Evolutionary conservation across 2,797 vertebrate genomes (phyloP), one percentile per base, ranked within the genome.

Genomic region (Acomys russatus): DNA sequence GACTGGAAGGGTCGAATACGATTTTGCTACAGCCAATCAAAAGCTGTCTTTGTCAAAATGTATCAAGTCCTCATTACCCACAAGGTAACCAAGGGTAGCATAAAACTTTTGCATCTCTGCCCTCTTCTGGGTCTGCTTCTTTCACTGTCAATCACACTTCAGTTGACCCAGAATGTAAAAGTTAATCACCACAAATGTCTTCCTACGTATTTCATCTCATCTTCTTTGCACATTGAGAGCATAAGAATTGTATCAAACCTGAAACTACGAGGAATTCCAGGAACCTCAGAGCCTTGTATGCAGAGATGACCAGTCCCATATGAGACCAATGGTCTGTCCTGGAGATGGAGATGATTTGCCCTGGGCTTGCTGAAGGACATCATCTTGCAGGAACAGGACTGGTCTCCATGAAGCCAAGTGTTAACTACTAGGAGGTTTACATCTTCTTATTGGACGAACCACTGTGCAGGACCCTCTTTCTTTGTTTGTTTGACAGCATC

Each of bases 401-500:
- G 30, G 11, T 51, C 28, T 7, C 10, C 6, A 4, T 54, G 30
- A n/a, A 70, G 30, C 6, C 23, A 85, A 85, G 64, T 23, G 28
- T 12, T 30, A 51, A 30, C 6, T n/a, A 12, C 64, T n/a, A 86
- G 30, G 30, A 86, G 30, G 64, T 15, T 51, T 51, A 6, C 12
- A 33, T 85, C 28, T 33, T 6, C 49, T 35, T 87, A 38, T 28
- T n/a, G 11, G 8, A 25, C 51, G 11, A 4, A 25, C 4, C n/a
- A 59, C n/a, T 3, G 0, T 49, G 9, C 3, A 63, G 56, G 17
- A 63, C 38, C 2, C 10, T 15, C 6, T 4, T 49, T 20, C 0
- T 38, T 20, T 73, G 23, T 44, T 61, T 44, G 8, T 49, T 61
- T 59, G 25, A 44, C 8, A 44, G 25, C 3, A 28, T 61, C 30